Percentiles rank a stretch among this genome's conserved stretches.
phyloP scores from a whole-genome alignment of 2,113 vertebrate species.

The Chloropsis hardwickii region DNA sequence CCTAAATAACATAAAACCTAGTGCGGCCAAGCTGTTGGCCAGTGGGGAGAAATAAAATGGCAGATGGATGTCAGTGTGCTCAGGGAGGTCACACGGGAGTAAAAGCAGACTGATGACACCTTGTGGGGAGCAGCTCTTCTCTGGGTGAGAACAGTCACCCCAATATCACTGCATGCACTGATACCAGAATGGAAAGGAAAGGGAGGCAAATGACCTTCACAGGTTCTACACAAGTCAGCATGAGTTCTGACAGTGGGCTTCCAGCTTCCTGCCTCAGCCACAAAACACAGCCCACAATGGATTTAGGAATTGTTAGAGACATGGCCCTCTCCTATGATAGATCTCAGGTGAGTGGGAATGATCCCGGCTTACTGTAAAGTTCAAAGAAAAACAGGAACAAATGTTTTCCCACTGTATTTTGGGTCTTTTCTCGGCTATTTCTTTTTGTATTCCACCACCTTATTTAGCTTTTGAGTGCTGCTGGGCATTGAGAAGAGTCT shows the following conservation, averaged over 20 bases:
- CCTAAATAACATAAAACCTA: neutral
- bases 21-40: neutral
- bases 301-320: neutral
- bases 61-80: neutral
- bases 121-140: neutral
- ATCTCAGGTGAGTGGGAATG: neutral
- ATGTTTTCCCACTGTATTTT: neutral
- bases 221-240: neutral
- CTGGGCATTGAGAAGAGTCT: neutral
- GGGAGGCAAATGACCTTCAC: neutral
- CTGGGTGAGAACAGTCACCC: neutral
- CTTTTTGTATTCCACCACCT: neutral
- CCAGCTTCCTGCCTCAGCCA: neutral
- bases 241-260: neutral
- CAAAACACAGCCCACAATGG: neutral
- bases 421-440: neutral
- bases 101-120: neutral
- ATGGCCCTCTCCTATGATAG: accelerated
- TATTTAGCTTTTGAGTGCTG: neutral
- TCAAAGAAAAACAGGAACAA: neutral
- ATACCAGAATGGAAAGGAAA: neutral
- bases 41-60: neutral
- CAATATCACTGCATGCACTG: neutral
- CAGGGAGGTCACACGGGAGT: neutral
- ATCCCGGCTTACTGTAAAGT: neutral